Percentiles rank a stretch among this genome's conserved stretches.
These are phyloP conservation scores for Megastigmus dorsalis DNA, from an alignment of 2,888 invertebrate genomes.

Conservation along the genomic window DNA sequence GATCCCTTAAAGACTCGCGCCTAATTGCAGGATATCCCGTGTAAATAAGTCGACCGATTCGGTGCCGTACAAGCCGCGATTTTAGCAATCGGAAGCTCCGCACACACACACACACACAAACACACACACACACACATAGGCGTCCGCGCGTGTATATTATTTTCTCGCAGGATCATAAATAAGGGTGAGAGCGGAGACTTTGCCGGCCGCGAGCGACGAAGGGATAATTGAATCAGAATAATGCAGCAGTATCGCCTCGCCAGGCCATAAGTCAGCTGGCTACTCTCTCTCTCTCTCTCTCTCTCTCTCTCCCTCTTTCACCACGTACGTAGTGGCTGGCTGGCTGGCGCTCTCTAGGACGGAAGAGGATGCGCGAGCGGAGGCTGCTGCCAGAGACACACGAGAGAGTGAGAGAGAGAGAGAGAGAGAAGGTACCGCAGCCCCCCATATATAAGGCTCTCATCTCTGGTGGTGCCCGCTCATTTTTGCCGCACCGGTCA, in stretches of 20 bases:
- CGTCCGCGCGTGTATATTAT: too few species aligned
- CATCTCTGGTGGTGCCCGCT: slow-evolving; percentile 69
- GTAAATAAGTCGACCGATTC: too few species aligned
- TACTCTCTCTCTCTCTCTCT: not conserved
- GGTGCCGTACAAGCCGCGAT: not conserved
- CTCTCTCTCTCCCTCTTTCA: slow-evolving; percentile 44
- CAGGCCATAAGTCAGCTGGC: slow-evolving; percentile 67
- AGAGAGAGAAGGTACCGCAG: too few species aligned
- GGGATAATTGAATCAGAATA: slow-evolving; percentile 72
- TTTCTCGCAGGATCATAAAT: slow-evolving; percentile 62
- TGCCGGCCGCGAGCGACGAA: too few species aligned
- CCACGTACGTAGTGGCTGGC: too few species aligned
- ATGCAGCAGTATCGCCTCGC: slow-evolving; percentile 69
- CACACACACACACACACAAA: too few species aligned
- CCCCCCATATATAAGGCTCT: slow-evolving; percentile 70
- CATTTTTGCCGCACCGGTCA: slow-evolving; percentile 63
- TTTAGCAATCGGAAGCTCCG: slow-evolving; percentile 7
- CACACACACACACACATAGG: too few species aligned
- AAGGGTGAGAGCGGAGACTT: too few species aligned
- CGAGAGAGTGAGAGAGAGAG: too few species aligned
- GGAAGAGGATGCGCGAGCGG: slow-evolving; percentile 34
- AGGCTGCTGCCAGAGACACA: slow-evolving; percentile 55
- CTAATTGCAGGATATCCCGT: too few species aligned
- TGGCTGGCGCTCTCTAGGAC: slow-evolving; percentile 45
- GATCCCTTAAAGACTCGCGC: too few species aligned